Evolutionary conservation across 2,888 invertebrate genomes (phyloP), one percentile per base, ranked within the genome.

Genomic region (Lypha dubia): DNA sequence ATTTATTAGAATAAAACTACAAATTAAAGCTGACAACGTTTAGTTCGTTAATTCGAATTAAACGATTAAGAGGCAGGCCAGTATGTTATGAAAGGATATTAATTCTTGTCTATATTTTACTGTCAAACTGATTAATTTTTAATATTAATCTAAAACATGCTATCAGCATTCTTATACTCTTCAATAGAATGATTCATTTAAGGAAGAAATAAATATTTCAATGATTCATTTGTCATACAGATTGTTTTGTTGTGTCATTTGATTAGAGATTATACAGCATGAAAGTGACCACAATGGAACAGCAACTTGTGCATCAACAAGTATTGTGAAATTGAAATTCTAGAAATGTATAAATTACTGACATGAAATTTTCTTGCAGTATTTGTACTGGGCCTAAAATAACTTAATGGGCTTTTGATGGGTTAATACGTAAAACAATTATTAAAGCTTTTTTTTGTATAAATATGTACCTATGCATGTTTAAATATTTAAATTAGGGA

Each of bases 361-460:
- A 28, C 5, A 4, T 28, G 2, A 28, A 28, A 28, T 28, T 28
- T 28, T 5, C 5, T 28, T 28, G 28, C 28, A 4, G 28, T 28
- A 5, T 28, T 28, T 28, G 28, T 28, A 28, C 5, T 5, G 5
- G 28, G 3, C 28, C 28, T 28, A 28, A 28, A 28, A 28, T 28
- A 28, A 28, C 5, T 28, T 5, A 4, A 28, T 1, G 1, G 60
- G 20, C 4, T 11, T 20, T 58, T 24, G 35, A 38, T 1, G 44
- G 77, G 68, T 77, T 77, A 77, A 76, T 41, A n/a, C n/a, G n/a
- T n/a, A 68, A 13, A 28, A 62, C 4, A 68, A 56, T 35, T 76
- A 24, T 49, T 60, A 35, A 20, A 35, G 46, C 35, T 28, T 49
- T 49, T 58, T 9, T 20, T 28, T 53, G 20, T 63, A 20, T n/a